phyloP scores from a whole-genome alignment of 2,113 vertebrate genomes.

The Mugil cephalus region DNA sequence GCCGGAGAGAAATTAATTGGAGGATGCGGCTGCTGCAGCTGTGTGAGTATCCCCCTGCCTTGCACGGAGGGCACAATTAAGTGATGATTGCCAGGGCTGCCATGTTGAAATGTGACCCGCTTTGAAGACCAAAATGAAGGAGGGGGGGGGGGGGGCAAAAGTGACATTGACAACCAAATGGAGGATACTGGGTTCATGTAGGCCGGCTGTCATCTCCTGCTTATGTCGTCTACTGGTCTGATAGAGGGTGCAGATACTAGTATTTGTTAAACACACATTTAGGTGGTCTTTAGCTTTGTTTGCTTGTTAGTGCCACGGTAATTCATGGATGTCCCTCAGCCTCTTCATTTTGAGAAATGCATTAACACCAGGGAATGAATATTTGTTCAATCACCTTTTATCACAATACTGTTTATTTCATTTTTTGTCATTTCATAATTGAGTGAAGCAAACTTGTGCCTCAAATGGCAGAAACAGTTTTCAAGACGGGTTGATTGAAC shows the following conservation, averaged over 20 bases:
- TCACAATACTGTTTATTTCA: too few species aligned
- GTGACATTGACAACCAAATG: conserved; percentile 56
- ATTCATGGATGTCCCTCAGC: conserved; percentile 11
- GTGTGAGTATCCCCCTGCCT: conserved; percentile 47
- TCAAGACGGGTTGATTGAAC: conserved; percentile 12
- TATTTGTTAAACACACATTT: conserved; percentile 8
- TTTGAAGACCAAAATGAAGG: conserved; percentile 36
- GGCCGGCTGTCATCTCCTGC: conserved; percentile 32
- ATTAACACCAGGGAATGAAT: conserved; percentile 11
- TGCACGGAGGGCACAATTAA: conserved; percentile 63
- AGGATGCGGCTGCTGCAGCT: conserved; percentile 65
- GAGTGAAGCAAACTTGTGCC: not conserved
- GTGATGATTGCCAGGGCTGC: conserved; percentile 48
- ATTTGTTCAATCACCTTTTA: conserved; percentile 6
- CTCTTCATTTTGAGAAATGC: not conserved
- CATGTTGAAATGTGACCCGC: conserved; percentile 58
- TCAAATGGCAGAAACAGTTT: conserved; percentile 26
- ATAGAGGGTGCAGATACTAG: not conserved
- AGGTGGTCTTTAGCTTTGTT: not conserved
- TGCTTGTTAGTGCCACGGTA: not conserved
- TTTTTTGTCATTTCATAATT: conserved; percentile 11
- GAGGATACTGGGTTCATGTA: conserved; percentile 31
- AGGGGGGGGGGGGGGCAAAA: conserved; percentile 5
- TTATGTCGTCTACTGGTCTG: conserved; percentile 27
- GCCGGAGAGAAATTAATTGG: conserved; percentile 75